Conservation (phyloP, 1,140 invertebrate genomes). For the Zelostemma sp. region DNA sequence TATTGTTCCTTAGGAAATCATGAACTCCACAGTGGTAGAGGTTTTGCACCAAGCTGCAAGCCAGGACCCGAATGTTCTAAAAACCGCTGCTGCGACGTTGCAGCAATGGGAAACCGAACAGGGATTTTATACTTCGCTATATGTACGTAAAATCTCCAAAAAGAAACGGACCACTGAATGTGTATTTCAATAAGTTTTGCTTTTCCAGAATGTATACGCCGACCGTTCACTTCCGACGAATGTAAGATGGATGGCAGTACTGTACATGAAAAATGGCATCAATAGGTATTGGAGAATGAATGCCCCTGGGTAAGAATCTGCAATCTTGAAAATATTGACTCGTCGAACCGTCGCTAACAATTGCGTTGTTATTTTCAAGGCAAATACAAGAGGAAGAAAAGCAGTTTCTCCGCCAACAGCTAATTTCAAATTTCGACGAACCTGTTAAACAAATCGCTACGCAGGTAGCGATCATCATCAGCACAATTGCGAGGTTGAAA, state of each 20-base stretch:
- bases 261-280: slow-evolving; percentile 95
- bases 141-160: slow-evolving; percentile 75
- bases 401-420: slow-evolving; percentile 76
- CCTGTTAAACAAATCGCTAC: slow-evolving; percentile 88
- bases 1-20: too few species aligned
- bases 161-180: too few species aligned
- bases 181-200: slow-evolving; percentile 51
- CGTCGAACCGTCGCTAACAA: too few species aligned
- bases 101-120: slow-evolving; percentile 88
- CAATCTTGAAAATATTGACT: too few species aligned
- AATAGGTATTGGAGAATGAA: slow-evolving; percentile 93
- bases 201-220: slow-evolving; percentile 83
- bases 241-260: slow-evolving; percentile 90
- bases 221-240: slow-evolving; percentile 86
- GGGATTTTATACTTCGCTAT: slow-evolving; percentile 88
- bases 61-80: slow-evolving; percentile 87
- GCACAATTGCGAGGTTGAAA: slow-evolving; percentile 83
- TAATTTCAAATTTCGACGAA: slow-evolving; percentile 84
- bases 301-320: slow-evolving; percentile 78
- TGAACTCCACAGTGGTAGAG: slow-evolving; percentile 75
- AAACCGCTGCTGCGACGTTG: slow-evolving; percentile 88
- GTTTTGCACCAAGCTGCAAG: slow-evolving; percentile 86
- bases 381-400: slow-evolving; percentile 87
- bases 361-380: slow-evolving; percentile 57
- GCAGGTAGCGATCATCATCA: slow-evolving; percentile 88